These are phyloP conservation scores for Bradysia coprophila DNA, from an alignment of 1,140 invertebrate genomes.

Conservation along the genomic window DNA sequence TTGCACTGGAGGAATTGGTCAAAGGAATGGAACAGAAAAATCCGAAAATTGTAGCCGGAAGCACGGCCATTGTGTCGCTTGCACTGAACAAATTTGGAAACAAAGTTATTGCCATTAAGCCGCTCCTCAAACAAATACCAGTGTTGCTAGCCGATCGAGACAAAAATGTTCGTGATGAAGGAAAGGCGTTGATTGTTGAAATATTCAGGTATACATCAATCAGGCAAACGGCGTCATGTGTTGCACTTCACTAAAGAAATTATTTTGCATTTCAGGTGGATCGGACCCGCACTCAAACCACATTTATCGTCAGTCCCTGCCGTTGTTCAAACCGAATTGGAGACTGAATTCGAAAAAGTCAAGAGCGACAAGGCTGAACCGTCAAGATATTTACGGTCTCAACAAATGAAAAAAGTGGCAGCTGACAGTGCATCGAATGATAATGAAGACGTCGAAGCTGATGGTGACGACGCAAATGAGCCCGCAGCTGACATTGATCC, in stretches of 20 bases:
- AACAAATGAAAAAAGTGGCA: conserved; percentile 59
- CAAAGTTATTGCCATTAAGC: conserved; percentile 79
- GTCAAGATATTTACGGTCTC: conserved; percentile 67
- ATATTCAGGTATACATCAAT: conserved; percentile 50
- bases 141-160: conserved; percentile 77
- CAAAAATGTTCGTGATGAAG: conserved; percentile 80
- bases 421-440: conserved; percentile 35
- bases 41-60: conserved; percentile 82
- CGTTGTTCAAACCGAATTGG: conserved; percentile 73
- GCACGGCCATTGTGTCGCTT: conserved; percentile 53
- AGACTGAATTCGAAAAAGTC: conserved; percentile 68
- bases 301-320: conserved; percentile 75
- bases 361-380: conserved; percentile 51
- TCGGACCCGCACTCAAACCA: conserved; percentile 69
- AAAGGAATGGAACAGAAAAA: conserved; percentile 92
- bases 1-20: conserved; percentile 75
- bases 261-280: conserved; percentile 59
- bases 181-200: conserved; percentile 74
- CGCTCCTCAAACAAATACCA: conserved; percentile 72
- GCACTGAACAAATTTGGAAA: conserved; percentile 77
- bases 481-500: conserved; percentile 64
- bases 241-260: no score
- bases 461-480: conserved; percentile 31
- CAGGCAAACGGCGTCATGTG: no score
- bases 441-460: conserved; percentile 25